Evolutionary conservation across 92 coral and sea anemone species (phyloP).

Genomic region (Epizoanthus rinbou): DNA sequence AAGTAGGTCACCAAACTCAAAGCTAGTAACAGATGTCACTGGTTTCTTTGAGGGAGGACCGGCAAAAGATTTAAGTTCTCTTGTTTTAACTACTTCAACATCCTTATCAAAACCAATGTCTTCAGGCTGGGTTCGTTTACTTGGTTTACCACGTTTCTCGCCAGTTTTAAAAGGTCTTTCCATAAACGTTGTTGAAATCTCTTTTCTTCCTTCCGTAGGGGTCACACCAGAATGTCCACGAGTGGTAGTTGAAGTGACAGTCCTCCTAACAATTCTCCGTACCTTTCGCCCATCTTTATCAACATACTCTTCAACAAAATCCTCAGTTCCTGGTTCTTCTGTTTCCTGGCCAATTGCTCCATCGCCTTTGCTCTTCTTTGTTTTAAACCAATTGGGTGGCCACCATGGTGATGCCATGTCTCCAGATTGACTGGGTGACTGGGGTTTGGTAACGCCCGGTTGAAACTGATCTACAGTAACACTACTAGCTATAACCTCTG

Average conservation of each 20-base stretch:
- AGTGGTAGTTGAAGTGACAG: slow-evolving; percentile 57
- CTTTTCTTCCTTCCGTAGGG: neutral
- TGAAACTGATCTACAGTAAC: slow-evolving; percentile 19
- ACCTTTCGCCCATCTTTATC: slow-evolving; percentile 75
- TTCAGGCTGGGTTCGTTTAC: slow-evolving; percentile 11
- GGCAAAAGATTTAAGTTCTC: slow-evolving; percentile 24
- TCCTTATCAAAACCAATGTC: slow-evolving; percentile 11
- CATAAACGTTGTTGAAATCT: neutral
- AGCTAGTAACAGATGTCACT: slow-evolving; percentile 17
- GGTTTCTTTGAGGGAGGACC: slow-evolving; percentile 35
- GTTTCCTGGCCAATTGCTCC: slow-evolving; percentile 16
- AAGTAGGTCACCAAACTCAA: slow-evolving; percentile 48
- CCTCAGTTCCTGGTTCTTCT: slow-evolving; percentile 58
- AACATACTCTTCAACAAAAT: slow-evolving; percentile 61
- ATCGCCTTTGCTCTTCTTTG: slow-evolving; percentile 26
- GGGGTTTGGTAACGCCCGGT: neutral
- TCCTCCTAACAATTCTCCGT: slow-evolving; percentile 54
- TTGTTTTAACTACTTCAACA: slow-evolving; percentile 33
- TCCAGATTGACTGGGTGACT: neutral
- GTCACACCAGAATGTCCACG: neutral
- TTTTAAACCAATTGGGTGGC: slow-evolving; percentile 51
- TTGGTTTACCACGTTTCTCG: neutral
- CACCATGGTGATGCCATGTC: slow-evolving; percentile 42
- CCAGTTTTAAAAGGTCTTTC: slow-evolving; percentile 17
- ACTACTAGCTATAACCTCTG: slow-evolving; percentile 32